These are phyloP conservation scores for Epinotia bilunana DNA, from an alignment of 2,888 invertebrate species.

Conservation along the genomic window DNA sequence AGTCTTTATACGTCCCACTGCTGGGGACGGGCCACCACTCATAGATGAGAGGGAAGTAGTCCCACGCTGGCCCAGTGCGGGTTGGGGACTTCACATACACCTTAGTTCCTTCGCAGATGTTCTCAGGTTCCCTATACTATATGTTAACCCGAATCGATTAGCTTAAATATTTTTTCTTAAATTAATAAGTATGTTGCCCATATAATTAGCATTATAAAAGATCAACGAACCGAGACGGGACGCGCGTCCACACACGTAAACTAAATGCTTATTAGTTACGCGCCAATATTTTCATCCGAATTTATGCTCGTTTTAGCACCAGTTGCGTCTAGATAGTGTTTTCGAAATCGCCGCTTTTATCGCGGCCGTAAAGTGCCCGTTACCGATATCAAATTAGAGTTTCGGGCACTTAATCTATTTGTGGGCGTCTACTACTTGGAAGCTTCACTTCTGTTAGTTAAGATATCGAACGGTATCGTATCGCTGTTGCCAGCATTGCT, in stretches of 20 bases:
- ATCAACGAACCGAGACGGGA: constrained; percentile 16
- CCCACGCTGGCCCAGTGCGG: too few species aligned
- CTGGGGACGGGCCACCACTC: too few species aligned
- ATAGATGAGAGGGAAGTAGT: too few species aligned
- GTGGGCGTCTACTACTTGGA: constrained; percentile 5
- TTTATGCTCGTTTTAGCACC: constrained; percentile 46
- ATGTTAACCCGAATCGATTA: not conserved
- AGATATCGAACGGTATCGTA: not conserved
- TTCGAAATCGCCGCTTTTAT: constrained; percentile 35
- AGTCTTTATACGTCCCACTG: too few species aligned
- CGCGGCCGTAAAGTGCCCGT: constrained; percentile 35
- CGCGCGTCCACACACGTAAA: constrained; percentile 39
- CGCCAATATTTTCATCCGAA: constrained; percentile 45
- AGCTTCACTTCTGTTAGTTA: not conserved
- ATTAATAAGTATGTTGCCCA: constrained; percentile 1
- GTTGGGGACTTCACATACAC: too few species aligned
- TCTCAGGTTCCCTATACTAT: not conserved
- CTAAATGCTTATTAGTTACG: constrained; percentile 42
- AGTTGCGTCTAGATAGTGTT: constrained; percentile 40
- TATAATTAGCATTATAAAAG: constrained; percentile 20
- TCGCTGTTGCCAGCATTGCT: not conserved
- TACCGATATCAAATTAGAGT: constrained; percentile 39
- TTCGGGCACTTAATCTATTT: constrained; percentile 37
- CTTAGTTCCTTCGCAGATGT: too few species aligned
- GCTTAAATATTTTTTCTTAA: not conserved